A percentile compares a stretch with the other conserved stretches of the same genome.
These are phyloP conservation scores for Ichneumoninae sp. DNA, from an alignment of 2,888 invertebrate species.

Conservation along the genomic window DNA sequence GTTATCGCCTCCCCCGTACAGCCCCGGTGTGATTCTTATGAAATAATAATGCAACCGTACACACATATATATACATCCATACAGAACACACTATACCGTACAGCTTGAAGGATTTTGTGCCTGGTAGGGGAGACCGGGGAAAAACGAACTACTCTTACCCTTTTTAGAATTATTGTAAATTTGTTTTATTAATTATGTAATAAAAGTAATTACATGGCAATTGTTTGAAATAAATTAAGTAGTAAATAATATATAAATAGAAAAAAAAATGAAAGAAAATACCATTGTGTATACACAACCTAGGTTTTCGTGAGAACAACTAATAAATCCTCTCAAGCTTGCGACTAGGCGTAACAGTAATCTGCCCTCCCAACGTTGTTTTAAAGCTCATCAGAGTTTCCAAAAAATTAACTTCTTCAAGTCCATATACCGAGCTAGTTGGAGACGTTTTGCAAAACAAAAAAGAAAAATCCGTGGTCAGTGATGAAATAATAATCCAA, in stretches of 20 bases:
- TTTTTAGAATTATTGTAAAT: no score
- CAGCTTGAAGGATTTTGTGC: slow-evolving; percentile 62
- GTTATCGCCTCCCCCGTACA: slow-evolving; percentile 75
- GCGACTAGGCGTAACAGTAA: not conserved
- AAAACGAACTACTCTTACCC: no score
- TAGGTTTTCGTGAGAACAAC: not conserved
- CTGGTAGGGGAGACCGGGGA: no score
- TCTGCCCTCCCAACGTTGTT: no score
- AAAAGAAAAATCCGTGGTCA: no score
- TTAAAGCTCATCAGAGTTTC: not conserved
- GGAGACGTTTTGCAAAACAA: no score
- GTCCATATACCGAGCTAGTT: no score
- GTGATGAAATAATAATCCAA: no score
- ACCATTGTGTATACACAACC: not conserved
- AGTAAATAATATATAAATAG: not conserved
- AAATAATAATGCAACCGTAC: slow-evolving; percentile 77
- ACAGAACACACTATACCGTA: slow-evolving; percentile 59
- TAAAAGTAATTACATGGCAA: no score
- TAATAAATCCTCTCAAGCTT: no score
- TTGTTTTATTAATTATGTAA: no score
- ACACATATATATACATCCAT: slow-evolving; percentile 8
- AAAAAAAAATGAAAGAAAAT: not conserved
- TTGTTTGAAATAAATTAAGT: no score
- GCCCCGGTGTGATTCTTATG: slow-evolving; percentile 78
- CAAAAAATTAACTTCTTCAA: not conserved